phyloP scores from a whole-genome alignment of 1,140 invertebrate genomes.

The Saxidomus purpurata region DNA sequence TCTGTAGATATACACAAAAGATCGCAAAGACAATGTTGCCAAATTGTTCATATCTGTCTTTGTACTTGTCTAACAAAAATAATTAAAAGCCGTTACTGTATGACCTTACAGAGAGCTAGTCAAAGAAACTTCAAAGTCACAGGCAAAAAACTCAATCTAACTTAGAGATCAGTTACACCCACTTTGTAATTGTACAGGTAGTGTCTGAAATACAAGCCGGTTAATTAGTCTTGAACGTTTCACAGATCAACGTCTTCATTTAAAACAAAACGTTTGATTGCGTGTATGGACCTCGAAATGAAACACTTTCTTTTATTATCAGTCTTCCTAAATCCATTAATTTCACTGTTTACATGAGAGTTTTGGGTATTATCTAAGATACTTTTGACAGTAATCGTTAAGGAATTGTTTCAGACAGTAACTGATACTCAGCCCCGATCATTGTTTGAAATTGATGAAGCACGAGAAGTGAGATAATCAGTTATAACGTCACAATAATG shows the following conservation, averaged over 20 bases:
- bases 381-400: not conserved
- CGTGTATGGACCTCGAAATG: not conserved
- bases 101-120: conserved; percentile 7
- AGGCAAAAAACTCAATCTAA: not conserved
- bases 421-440: not conserved
- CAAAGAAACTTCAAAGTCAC: conserved; percentile 11
- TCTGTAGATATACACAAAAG: too few species aligned
- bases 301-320: not conserved
- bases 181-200: not conserved
- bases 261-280: not conserved
- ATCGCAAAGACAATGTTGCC: not conserved
- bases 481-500: not conserved
- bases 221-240: not conserved
- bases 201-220: not conserved
- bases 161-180: conserved; percentile 3
- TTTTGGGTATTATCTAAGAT: not conserved
- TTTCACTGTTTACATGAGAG: not conserved
- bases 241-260: not conserved
- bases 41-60: not conserved
- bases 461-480: conserved; percentile 6
- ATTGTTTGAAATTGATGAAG: conserved; percentile 3
- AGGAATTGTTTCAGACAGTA: conserved; percentile 16
- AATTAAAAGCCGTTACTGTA: not conserved
- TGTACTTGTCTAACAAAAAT: not conserved
- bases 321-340: not conserved